phyloP scores from a whole-genome alignment of 2,113 vertebrate genomes.

The Podarcis raffonei region DNA sequence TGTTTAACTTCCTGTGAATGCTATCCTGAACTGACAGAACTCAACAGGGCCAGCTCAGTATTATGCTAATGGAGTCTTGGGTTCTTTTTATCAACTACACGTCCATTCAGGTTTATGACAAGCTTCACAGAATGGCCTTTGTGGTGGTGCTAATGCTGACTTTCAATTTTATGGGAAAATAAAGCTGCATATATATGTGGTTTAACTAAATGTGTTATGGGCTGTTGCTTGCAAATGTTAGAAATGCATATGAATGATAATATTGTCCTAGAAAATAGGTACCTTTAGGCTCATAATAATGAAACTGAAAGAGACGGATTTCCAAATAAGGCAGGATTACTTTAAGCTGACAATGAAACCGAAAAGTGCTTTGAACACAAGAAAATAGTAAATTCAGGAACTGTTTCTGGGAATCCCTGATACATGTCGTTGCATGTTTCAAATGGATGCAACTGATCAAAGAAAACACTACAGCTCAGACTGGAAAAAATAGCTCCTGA shows the following conservation, averaged over 20 bases:
- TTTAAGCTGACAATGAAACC: conserved; percentile 46
- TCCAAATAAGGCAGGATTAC: conserved; percentile 38
- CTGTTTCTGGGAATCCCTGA: conserved; percentile 16
- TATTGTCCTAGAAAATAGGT: conserved; percentile 38
- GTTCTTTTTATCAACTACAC: conserved; percentile 39
- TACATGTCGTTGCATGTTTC: conserved; percentile 35
- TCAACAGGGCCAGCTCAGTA: conserved; percentile 32
- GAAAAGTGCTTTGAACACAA: conserved; percentile 28
- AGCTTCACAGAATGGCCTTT: conserved; percentile 45
- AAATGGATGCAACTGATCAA: conserved; percentile 60
- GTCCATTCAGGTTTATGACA: conserved; percentile 53
- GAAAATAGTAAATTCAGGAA: conserved; percentile 53
- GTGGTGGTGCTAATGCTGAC: conserved; percentile 41
- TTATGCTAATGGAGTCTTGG: conserved; percentile 56
- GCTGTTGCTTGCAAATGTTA: conserved; percentile 35
- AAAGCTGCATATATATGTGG: conserved; percentile 3
- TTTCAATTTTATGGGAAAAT: conserved; percentile 45
- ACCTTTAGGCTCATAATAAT: conserved; percentile 41
- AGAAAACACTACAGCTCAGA: conserved; percentile 29
- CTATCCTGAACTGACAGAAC: conserved; percentile 14
- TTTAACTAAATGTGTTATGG: conserved; percentile 51
- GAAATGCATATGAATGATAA: conserved; percentile 62
- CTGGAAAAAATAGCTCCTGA: conserved; percentile 35
- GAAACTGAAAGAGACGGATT: conserved; percentile 41
- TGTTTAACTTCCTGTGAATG: conserved; percentile 36